A percentile compares a stretch with the other conserved stretches of the same genome.
phyloP scores from a whole-genome alignment of 1,140 invertebrate species.

The Metaphire vulgaris region DNA sequence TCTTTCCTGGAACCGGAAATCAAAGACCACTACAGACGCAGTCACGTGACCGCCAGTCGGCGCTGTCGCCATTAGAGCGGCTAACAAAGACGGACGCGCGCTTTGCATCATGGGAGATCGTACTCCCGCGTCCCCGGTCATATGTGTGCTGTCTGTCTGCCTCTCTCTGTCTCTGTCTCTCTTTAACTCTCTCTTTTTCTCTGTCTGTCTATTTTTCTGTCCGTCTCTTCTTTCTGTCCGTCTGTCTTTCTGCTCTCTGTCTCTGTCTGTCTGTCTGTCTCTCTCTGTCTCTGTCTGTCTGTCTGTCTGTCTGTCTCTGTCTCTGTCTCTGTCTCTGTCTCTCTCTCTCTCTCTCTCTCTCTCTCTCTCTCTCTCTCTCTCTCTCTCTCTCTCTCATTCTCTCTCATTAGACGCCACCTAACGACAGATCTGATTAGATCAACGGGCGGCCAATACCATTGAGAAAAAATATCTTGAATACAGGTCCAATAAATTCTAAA shows the following conservation, averaged over 20 bases:
- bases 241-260: not conserved
- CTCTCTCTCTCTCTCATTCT: not conserved
- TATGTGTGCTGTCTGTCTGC: not conserved
- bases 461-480: too few relatives aligned
- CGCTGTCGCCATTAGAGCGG: too few relatives aligned
- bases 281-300: not conserved
- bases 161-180: not conserved
- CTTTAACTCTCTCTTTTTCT: not conserved
- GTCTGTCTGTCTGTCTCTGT: not conserved
- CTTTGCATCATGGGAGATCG: too few relatives aligned
- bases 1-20: too few relatives aligned
- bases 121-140: too few relatives aligned
- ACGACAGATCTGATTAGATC: too few relatives aligned
- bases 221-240: not conserved
- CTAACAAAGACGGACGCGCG: too few relatives aligned
- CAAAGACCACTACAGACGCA: too few relatives aligned
- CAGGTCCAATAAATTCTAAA: too few relatives aligned
- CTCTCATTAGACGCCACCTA: too few relatives aligned
- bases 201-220: not conserved
- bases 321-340: not conserved
- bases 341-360: not conserved
- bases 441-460: too few relatives aligned
- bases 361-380: not conserved
- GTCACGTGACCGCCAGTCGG: too few relatives aligned
- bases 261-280: not conserved